Evolutionary conservation across 2,888 invertebrate species (phyloP), one percentile per base, ranked within the genome.

Genomic region (Nymphalis c-album): DNA sequence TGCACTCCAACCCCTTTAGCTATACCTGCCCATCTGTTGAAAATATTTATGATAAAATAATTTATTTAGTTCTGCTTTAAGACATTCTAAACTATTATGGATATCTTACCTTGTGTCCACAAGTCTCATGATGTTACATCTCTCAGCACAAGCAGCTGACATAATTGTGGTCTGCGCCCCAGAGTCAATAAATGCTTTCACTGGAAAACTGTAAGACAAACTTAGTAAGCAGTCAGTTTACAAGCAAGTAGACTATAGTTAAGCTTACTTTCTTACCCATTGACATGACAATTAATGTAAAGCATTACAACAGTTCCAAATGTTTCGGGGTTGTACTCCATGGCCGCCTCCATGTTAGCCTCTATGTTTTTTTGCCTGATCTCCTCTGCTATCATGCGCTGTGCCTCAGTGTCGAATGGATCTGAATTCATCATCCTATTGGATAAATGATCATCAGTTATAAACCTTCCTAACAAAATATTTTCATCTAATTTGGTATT

Each of bases 281-380:
- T 99, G 1, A 99, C 99, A 86, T 95, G 96, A 86, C 99, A 98
- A 85, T 99, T 97, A 71, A 99, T 98, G 86, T 99, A 96, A 77
- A 99, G 94, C 99, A 99, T 99, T 60, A 97, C 96, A 57, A 99
- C 99, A 46, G 98, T 97, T 67, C 98, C 99, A 89, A 99, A 99
- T 57, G 97, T 98, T 90, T 99, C 99, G 0, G 99, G 99, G 88
- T 98, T 98, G 85, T 98, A 98, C 84, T 99, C 99, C 95, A 99
- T 98, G 0, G 99, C 99, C 1, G 98, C 98, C 84, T 99, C 98
- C 98, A 99, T 99, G 82, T 99, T 99, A 0, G 98, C 97, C 86
- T 99, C 98, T 72, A 99, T 98, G 86, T 99, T 99, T 84, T 98
- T 97, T 81, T 96, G 97, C 77, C 96, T 94, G 73, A 99, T 99